Conservation (phyloP, 37 sponge, comb jelly and placozoan genomes). For the Oopsacas minuta region DNA sequence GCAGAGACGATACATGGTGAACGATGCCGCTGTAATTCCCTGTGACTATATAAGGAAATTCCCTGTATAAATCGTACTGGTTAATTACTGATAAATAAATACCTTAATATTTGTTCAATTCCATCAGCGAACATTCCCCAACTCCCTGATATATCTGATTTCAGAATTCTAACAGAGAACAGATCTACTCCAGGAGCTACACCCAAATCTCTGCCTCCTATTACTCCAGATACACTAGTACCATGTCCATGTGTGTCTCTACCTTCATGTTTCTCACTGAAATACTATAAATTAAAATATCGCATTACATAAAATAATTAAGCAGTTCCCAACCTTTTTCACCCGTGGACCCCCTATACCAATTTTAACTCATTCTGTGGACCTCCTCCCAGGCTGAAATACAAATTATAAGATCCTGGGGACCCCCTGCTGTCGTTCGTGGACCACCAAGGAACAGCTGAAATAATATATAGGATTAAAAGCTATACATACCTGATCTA, state of each 20-base stretch:
- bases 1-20: constrained; percentile 2
- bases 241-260: constrained; percentile 50
- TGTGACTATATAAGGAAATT: neutral
- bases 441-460: too few relatives aligned
- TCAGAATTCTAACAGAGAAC: constrained; percentile 40
- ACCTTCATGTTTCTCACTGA: constrained; percentile 11
- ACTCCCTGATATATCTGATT: constrained; percentile 22
- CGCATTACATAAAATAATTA: too few relatives aligned
- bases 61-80: neutral
- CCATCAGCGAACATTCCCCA: constrained; percentile 18
- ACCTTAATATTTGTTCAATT: constrained; percentile 13
- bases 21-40: neutral
- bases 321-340: too few relatives aligned
- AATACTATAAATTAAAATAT: constrained; percentile 18
- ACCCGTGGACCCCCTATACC: too few relatives aligned
- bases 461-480: too few relatives aligned
- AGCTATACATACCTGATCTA: neutral
- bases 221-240: constrained; percentile 43
- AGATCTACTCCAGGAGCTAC: constrained; percentile 49
- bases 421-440: too few relatives aligned
- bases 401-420: too few relatives aligned
- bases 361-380: too few relatives aligned
- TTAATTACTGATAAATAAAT: neutral
- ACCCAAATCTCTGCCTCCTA: constrained; percentile 36
- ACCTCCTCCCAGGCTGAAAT: too few relatives aligned